Evolutionary conservation across 2,797 vertebrate species (phyloP), one percentile per base, ranked within the genome.

Genomic region (Channa striata): DNA sequence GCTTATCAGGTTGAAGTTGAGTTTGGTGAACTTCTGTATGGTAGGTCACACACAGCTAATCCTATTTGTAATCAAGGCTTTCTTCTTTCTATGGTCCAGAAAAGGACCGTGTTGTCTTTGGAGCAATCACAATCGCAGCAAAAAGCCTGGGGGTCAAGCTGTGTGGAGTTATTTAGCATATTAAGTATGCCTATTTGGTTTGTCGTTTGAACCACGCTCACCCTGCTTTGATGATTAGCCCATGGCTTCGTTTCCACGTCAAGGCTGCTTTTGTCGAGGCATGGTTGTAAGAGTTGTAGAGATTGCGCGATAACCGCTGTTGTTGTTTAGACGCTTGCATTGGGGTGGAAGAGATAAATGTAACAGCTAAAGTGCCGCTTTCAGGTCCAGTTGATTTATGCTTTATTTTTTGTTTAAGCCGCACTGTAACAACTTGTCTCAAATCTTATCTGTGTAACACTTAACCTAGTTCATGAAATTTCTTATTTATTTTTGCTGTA

Each of bases 171-270:
- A 92, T 90, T 93, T 93, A 86, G 86, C 60, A 51, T 94, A 89
- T 79, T 88, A 84, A 85, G 86, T 91, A 87, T 73, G 74, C 63
- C 79, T 87, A 89, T 92, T 93, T 90, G 87, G 87, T 91, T 93
- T 94, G 92, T 91, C 83, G 92, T 91, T 91, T 93, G 89, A 94
- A 89, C 93, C 81, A 23, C 78, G 57, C 84, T 89, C 61, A n/a
- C 68, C 77, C 68, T 76, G 92, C 93, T 95, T 95, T 96, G 87
- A 95, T 94, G 90, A 78, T 88, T 81, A 92, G 92, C 93, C 93
- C 87, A 60, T 89, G 82, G 86, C 86, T 89, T 86, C 87, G 85
- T 95, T 94, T 93, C 90, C 82, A 92, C 90, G 84, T 83, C 90
- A 84, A 85, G 77, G 58, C 80, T 83, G 78, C 51, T 85, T 78